Conservation (phyloP, 2,797 vertebrate species). For the Hafferia zeledoni region DNA sequence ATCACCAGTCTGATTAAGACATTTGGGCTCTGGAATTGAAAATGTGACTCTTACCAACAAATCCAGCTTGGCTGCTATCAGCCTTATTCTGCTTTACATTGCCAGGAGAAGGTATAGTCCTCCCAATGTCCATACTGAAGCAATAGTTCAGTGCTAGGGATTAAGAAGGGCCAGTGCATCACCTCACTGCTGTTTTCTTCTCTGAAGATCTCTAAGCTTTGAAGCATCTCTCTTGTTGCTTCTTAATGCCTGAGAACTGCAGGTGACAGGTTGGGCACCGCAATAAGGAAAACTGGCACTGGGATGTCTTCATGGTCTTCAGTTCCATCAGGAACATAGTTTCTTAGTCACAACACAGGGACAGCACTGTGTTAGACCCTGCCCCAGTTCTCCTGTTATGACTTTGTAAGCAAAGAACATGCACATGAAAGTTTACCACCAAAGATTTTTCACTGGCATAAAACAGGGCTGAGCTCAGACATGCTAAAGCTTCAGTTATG, state of each 20-base stretch:
- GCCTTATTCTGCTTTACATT: neutral
- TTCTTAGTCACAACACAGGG: neutral
- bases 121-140: neutral
- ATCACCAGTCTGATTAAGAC: neutral
- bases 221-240: neutral
- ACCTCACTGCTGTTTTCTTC: neutral
- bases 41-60: neutral
- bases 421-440: neutral
- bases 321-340: neutral
- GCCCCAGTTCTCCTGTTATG: neutral
- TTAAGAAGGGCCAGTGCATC: neutral
- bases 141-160: neutral
- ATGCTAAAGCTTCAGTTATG: neutral
- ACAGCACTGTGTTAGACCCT: neutral
- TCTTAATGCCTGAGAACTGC: neutral
- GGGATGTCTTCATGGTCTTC: neutral
- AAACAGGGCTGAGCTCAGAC: neutral
- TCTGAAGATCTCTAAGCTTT: neutral
- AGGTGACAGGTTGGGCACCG: neutral
- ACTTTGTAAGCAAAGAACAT: neutral
- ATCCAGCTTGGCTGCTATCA: neutral
- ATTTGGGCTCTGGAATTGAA: neutral
- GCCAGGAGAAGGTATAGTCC: neutral
- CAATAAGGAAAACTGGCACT: neutral
- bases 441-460: neutral